Evolutionary conservation across 2,888 invertebrate genomes (phyloP).

Genomic region (Amblyjoppa fuscipennis): DNA sequence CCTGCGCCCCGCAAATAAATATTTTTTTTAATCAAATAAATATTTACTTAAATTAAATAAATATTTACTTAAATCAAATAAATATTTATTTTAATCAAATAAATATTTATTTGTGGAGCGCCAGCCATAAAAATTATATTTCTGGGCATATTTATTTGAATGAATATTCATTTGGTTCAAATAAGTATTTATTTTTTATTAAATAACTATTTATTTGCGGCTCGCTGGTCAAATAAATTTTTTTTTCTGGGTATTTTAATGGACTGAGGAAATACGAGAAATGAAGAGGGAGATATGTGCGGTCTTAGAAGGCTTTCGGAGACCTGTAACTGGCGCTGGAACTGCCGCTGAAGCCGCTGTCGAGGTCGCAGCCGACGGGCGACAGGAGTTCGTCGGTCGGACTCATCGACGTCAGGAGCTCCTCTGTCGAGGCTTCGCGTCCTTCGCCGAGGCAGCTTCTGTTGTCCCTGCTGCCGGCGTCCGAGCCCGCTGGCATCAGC

Average conservation of each 20-base stretch:
- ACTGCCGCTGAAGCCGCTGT: conserved; percentile 94
- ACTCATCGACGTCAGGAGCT: conserved; percentile 88
- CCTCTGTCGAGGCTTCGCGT: conserved; percentile 88
- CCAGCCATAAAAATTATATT: no score
- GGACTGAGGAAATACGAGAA: background rate
- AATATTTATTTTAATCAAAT: no score
- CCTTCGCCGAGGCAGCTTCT: conserved; percentile 87
- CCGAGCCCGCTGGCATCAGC: conserved; percentile 91
- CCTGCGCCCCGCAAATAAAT: no score
- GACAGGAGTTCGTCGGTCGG: conserved; percentile 91
- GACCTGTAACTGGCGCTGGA: conserved; percentile 91
- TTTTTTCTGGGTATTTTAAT: background rate
- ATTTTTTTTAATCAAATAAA: no score
- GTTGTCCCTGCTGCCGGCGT: conserved; percentile 85
- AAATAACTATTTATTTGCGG: no score
- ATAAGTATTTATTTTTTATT: no score
- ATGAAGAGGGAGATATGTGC: background rate
- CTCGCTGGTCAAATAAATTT: no score
- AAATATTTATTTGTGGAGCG: no score
- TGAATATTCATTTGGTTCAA: no score
- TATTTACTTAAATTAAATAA: no score
- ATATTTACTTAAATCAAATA: no score
- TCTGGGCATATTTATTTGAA: background rate
- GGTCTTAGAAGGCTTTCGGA: background rate
- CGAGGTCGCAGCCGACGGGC: conserved; percentile 90